Percentiles rank a stretch among this genome's conserved stretches.
Evolutionary conservation across 2,888 invertebrate species (phyloP).

Genomic region (Chrysomela aeneicollis): DNA sequence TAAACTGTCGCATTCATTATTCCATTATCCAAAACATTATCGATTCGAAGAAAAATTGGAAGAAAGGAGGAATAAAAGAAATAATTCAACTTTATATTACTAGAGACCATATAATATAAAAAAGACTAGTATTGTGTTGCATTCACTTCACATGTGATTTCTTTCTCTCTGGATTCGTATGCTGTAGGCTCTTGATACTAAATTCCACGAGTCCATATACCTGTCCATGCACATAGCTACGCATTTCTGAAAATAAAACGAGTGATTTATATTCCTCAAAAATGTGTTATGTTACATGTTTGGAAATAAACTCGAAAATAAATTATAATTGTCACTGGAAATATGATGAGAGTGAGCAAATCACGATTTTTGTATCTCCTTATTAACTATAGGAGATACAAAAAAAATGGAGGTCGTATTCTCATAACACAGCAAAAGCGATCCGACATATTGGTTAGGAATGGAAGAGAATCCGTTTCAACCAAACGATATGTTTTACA

Average conservation of each 20-base stretch:
- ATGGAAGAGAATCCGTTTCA: too few relatives aligned
- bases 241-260: conserved; percentile 79
- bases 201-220: conserved; percentile 96
- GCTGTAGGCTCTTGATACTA: conserved; percentile 89
- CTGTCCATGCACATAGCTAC: conserved; percentile 98
- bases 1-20: background rate
- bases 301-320: too few relatives aligned
- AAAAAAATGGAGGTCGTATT: too few relatives aligned
- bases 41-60: background rate
- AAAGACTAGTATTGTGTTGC: background rate
- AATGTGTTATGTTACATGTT: too few relatives aligned
- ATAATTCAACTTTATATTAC: background rate
- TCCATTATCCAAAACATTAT: background rate
- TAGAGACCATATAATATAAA: background rate
- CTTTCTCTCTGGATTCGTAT: conserved; percentile 85
- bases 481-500: too few relatives aligned
- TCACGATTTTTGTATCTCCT: too few relatives aligned
- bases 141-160: conserved; percentile 48
- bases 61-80: background rate
- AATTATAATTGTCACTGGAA: too few relatives aligned
- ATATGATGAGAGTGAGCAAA: too few relatives aligned
- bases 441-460: too few relatives aligned
- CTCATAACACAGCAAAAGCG: too few relatives aligned
- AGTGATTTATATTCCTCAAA: too few relatives aligned
- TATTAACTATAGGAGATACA: too few relatives aligned